Conservation (phyloP, 2,113 vertebrate species). For the Candoia aspera region DNA sequence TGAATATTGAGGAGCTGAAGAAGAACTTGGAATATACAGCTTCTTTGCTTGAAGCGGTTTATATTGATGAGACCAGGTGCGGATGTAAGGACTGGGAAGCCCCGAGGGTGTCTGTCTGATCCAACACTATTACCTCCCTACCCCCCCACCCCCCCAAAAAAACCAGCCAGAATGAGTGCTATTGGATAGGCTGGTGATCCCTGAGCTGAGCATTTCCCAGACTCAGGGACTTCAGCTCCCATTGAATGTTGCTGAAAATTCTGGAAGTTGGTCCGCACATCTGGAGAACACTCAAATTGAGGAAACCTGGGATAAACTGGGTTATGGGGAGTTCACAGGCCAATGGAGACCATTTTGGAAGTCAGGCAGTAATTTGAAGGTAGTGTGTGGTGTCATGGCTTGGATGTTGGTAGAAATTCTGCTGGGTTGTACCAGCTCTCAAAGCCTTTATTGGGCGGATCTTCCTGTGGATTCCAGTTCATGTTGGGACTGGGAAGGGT, state of each 20-base stretch:
- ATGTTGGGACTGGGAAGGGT: background rate
- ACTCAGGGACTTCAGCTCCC: background rate
- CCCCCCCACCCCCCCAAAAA: too few relatives aligned
- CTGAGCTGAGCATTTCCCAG: background rate
- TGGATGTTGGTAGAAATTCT: background rate
- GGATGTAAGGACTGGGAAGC: background rate
- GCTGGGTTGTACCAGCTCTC: background rate
- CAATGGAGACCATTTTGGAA: background rate
- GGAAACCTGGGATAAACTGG: background rate
- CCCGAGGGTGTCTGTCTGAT: background rate
- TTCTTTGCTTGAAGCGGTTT: conserved; percentile 88
- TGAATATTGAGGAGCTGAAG: conserved; percentile 88
- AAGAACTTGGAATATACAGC: conserved; percentile 88
- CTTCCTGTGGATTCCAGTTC: background rate
- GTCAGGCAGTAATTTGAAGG: background rate
- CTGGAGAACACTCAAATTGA: background rate
- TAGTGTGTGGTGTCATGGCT: background rate
- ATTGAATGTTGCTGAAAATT: background rate
- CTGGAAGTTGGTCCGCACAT: background rate
- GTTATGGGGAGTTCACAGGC: background rate
- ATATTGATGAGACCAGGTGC: conserved; percentile 88
- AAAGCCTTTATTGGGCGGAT: background rate
- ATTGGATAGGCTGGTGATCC: background rate
- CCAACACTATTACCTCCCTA: background rate
- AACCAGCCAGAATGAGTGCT: background rate